Conservation (phyloP, 2,797 vertebrate genomes). For the Clarias fuscus region DNA sequence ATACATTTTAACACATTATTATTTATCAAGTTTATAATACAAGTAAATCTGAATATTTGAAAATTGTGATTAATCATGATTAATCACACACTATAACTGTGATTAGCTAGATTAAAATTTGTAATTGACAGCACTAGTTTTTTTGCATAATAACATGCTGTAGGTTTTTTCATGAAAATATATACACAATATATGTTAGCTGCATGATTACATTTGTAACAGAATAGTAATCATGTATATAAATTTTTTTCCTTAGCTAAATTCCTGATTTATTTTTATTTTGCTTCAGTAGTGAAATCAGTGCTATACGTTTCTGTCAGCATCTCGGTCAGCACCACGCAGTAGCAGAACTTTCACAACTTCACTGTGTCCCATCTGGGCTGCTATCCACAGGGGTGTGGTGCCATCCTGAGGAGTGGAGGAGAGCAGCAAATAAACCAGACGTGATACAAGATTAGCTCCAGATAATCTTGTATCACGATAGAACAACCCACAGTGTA, state of each 20-base stretch:
- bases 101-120: no score
- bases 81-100: no score
- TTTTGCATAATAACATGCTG: neutral
- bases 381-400: constrained; percentile 93
- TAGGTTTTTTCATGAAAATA: neutral
- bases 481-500: neutral
- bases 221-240: neutral
- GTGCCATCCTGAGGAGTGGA: constrained; percentile 83
- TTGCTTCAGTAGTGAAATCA: neutral
- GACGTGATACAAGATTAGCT: neutral
- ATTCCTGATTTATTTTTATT: neutral
- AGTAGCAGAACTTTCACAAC: constrained; percentile 90
- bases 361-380: constrained; percentile 94
- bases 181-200: neutral
- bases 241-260: neutral
- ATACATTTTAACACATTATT: no score
- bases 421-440: neutral
- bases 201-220: neutral
- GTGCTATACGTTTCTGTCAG: constrained; percentile 79
- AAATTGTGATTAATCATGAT: no score
- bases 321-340: constrained; percentile 89
- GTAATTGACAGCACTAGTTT: neutral
- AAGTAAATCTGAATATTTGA: no score
- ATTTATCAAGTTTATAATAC: no score
- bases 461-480: no score